phyloP scores from a whole-genome alignment of 2,113 vertebrate species.

The Corythaeola cristata region DNA sequence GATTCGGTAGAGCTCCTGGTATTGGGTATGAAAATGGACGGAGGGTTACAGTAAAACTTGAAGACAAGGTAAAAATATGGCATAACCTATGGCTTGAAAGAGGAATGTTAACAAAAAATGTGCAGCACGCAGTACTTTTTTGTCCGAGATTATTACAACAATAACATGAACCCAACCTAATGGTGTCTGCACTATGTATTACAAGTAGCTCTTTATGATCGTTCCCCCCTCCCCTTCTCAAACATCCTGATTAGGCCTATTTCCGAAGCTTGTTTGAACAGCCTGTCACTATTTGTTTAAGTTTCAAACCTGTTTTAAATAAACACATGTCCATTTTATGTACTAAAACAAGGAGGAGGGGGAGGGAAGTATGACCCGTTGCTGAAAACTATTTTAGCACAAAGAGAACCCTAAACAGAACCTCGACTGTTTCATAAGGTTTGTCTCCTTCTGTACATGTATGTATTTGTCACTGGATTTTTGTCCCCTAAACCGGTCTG shows the following conservation, averaged over 20 bases:
- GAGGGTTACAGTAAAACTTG: not conserved
- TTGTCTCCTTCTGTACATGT: conserved; percentile 5
- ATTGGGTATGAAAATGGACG: not conserved
- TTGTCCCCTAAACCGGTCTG: not conserved
- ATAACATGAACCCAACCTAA: conserved; percentile 42
- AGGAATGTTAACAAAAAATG: conserved; percentile 21
- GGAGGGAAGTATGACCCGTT: not conserved
- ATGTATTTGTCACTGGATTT: conserved; percentile 33
- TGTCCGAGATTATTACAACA: not conserved
- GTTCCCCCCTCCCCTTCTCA: conserved; percentile 69
- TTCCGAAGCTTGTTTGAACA: conserved; percentile 82
- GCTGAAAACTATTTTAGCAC: conserved; percentile 43
- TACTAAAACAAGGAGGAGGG: conserved; percentile 64
- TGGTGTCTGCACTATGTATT: conserved; percentile 52
- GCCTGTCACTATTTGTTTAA: conserved; percentile 81
- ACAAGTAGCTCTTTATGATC: conserved; percentile 63
- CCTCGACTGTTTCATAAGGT: not conserved
- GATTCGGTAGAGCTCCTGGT: not conserved
- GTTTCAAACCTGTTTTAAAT: conserved; percentile 78
- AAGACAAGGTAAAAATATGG: not conserved
- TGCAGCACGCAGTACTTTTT: conserved; percentile 34
- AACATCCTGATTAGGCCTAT: conserved; percentile 77
- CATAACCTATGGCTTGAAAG: not conserved
- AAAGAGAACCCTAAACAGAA: conserved; percentile 33
- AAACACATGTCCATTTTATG: conserved; percentile 76